Evolutionary conservation across 2,797 vertebrate species (phyloP).

Genomic region (Choloepus didactylus): DNA sequence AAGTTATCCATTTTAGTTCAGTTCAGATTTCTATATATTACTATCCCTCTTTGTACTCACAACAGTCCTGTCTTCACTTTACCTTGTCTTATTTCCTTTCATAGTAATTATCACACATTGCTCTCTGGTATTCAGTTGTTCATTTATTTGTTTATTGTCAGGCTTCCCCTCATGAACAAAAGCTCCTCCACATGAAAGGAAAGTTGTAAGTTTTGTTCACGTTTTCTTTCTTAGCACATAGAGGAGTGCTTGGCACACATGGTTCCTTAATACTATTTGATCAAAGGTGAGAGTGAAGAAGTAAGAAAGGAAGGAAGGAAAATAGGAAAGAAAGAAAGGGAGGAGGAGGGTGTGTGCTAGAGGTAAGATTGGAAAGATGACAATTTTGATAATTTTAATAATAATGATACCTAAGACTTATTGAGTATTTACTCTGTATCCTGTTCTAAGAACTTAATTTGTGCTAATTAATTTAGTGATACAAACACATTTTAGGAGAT

Average conservation of each 20-base stretch:
- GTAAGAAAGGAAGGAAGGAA: background rate
- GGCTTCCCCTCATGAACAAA: background rate
- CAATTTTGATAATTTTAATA: constrained; percentile 1
- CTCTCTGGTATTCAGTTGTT: background rate
- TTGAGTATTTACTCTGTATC: background rate
- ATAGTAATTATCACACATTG: background rate
- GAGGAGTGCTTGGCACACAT: background rate
- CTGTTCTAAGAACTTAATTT: background rate
- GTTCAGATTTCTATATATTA: background rate
- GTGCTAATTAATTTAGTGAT: background rate
- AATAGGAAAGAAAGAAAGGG: background rate
- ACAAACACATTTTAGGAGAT: background rate
- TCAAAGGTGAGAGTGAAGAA: background rate
- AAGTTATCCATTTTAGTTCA: background rate
- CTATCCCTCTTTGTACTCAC: background rate
- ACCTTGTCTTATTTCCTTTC: background rate
- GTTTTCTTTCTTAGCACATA: background rate
- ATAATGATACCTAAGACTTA: constrained; percentile 6
- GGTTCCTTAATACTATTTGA: background rate
- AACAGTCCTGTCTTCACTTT: background rate
- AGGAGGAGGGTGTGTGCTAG: no score
- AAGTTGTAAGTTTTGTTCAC: background rate
- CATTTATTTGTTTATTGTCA: background rate
- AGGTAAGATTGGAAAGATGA: background rate
- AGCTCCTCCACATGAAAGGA: background rate